Evolutionary conservation across 2,113 vertebrate genomes (phyloP), one percentile per base, ranked within the genome.

Genomic region (Pelodiscus sinensis): DNA sequence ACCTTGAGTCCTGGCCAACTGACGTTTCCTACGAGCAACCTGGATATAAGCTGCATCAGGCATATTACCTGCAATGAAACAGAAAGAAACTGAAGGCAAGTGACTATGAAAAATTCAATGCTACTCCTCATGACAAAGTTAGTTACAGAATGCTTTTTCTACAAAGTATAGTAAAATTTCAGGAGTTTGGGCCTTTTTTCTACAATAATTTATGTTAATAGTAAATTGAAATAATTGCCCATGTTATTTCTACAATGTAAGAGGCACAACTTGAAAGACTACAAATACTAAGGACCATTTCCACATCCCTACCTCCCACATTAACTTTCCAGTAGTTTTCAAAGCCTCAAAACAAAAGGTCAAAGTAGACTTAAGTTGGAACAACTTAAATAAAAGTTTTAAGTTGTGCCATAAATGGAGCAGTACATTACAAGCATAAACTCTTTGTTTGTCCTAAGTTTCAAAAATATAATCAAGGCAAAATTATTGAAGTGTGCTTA

Each of bases 11-110:
- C 98, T 98, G 90, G 97, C 96, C 81, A 97, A 87, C 25, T 96
- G 97, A 56, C 98, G 97, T 19, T 95, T 98, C 90, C 96, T 98
- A 80, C 96, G 98, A 79, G 99, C 99, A 91, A 98, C 98, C 87
- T 93, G 90, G 57, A 98, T 96, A 19, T 93, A 96, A 88, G 95
- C 94, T 31, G 97, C 94, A 68, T 97, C 98, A 18, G 98, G 98
- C 78, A 99, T 97, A 52, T 52, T 22, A 55, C 95, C 99, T 99
- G 92, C 55, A 94, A 85, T 83, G 81, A 96, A 94, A 10, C 54
- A 93, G 81, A 91, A 85, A 90, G 9, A 90, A 86, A 85, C 55
- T 22, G 22, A 82, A 79, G 89, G 79, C 11, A 54, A 81, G 91
- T 60, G 1, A 65, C 2, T 13, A 81, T 87, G 22, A 55, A 87